phyloP scores from a whole-genome alignment of 2,888 invertebrate genomes.

The Scotopteryx bipunctaria region DNA sequence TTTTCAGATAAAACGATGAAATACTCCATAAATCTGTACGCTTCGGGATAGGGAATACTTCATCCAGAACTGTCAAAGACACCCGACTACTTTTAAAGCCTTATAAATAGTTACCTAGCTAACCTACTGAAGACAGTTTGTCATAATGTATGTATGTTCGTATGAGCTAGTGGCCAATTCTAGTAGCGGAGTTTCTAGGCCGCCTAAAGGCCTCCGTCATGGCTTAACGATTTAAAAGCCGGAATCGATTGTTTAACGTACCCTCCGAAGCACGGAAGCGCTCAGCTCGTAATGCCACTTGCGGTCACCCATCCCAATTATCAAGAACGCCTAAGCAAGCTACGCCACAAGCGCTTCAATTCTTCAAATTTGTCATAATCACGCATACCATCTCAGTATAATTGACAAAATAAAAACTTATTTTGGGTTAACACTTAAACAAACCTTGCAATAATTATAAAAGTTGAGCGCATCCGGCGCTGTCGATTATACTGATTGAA shows the following conservation, averaged over 20 bases:
- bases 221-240: too few species aligned
- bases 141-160: too few species aligned
- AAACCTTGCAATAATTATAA: constrained; percentile 78
- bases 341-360: too few species aligned
- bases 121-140: constrained; percentile 45
- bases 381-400: constrained; percentile 44
- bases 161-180: too few species aligned
- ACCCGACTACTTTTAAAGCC: constrained; percentile 37
- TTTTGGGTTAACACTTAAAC: constrained; percentile 56
- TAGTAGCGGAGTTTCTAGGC: too few species aligned
- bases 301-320: too few species aligned
- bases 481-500: constrained; percentile 70
- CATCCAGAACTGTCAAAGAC: constrained; percentile 69
- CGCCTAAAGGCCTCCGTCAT: too few species aligned
- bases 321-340: too few species aligned
- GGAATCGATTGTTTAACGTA: too few species aligned
- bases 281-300: too few species aligned
- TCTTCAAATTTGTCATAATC: constrained; percentile 49
- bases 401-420: constrained; percentile 52
- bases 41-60: constrained; percentile 57
- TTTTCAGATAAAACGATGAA: constrained; percentile 80
- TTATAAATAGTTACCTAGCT: constrained; percentile 47
- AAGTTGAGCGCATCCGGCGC: constrained; percentile 68
- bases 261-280: too few species aligned
- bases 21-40: constrained; percentile 75